Evolutionary conservation across 2,888 invertebrate genomes (phyloP), one percentile per base, ranked within the genome.

Genomic region (Celastrina argiolus): DNA sequence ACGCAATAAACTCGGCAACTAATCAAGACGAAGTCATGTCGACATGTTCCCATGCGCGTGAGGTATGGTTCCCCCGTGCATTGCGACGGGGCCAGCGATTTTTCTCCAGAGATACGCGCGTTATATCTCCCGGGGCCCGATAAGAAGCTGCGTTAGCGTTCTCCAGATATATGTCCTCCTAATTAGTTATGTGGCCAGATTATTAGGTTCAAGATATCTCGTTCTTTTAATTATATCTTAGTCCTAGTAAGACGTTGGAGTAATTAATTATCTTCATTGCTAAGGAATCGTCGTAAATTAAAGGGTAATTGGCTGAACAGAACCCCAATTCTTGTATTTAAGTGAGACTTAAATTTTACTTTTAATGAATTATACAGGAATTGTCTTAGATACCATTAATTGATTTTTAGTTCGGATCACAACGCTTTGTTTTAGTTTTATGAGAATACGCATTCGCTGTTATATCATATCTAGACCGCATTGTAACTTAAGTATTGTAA

Each of bases 101-200:
- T 85, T 83, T 84, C 84, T 83, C 81, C 70, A 70, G 78, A 81
- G 84, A 84, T 83, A 84, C 74, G 68, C 69, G 72, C 80, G 79
- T 81, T 78, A 31, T 79, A 80, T 81, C 81, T 81, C 76, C 71
- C 71, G 68, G 70, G 69, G 56, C 72, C 69, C 56, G 66, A 64
- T 58, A 45, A 41, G 56, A 41, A 42, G 64, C 61, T 39, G 66
- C 39, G 56, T 66, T 56, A 56, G 64, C 63, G 26, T 42, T 64
- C 26, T 12, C 12, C 22, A 56, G 66, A 66, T 63, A 66, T 63
- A 36, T 63, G 66, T 65, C 34, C 64, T 12, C 45, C 56, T 56
- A 51, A 51, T 51, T 51, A 51, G 51, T 5, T 51, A 36, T 61
- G 64, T 64, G 28, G 31, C 28, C 6, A 16, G n/a, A 34, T 64